These are phyloP conservation scores for Pherbina coryleti DNA, from an alignment of 2,888 invertebrate genomes.

Conservation along the genomic window DNA sequence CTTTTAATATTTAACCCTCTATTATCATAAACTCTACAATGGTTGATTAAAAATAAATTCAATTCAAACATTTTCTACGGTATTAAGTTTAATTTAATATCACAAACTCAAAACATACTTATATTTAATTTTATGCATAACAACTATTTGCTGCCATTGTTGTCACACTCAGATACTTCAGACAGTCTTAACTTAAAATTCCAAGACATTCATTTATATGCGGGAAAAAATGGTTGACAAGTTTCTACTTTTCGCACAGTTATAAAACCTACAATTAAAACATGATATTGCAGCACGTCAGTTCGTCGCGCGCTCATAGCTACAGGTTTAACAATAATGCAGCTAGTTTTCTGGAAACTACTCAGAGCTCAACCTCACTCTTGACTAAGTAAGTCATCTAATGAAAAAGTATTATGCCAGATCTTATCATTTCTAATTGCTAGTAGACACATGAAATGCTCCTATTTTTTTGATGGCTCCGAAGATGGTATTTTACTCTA, in stretches of 20 bases:
- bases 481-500: neutral
- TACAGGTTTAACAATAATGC: neutral
- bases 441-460: neutral
- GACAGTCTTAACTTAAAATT: neutral
- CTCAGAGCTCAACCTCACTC: neutral
- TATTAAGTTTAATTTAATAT: too few species aligned
- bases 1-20: too few species aligned
- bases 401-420: too few species aligned
- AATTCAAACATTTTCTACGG: too few species aligned
- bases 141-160: conserved; percentile 17
- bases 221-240: conserved; percentile 25
- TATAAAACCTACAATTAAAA: conserved; percentile 33
- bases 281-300: conserved; percentile 3
- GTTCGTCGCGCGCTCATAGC: neutral
- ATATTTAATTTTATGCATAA: too few species aligned
- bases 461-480: neutral
- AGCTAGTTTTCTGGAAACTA: neutral
- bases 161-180: neutral
- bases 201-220: neutral
- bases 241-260: conserved; percentile 36
- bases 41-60: too few species aligned
- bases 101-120: too few species aligned
- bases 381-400: neutral
- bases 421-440: neutral
- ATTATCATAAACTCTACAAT: too few species aligned